Base-by-base conservation (phyloP, 2,113 vertebrate genomes). In the Dolichotis patagonum region DNA sequence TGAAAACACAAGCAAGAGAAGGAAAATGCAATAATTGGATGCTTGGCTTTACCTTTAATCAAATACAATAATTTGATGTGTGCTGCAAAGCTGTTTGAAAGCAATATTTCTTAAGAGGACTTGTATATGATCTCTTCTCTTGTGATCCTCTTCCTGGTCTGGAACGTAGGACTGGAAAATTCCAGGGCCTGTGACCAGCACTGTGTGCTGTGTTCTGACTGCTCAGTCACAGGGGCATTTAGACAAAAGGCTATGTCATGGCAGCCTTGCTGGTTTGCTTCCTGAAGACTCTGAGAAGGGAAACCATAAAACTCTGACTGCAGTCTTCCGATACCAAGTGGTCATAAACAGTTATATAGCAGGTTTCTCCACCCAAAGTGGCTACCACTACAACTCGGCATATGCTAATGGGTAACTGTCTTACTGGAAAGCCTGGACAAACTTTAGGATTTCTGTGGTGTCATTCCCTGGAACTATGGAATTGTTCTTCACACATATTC, bases 41-140 rank as follows among this genome's bases (percentile, higher is more conserved):
- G 28, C 97, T 96, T 94, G 91, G 93, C 96, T 96, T 98, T 98
- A 91, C 91, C 98, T 98, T 98, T 98, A 98, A 98, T 98, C 97
- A 98, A 98, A 97, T 46, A 96, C 88, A 97, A n/a, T 97, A 97
- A 97, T 98, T 98, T 92, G 69, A 5, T 95, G 71, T 89, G 94
- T 97, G 94, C 32, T 69, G 90, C 60, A 87, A 41, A 8, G 4
- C 63, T 97, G 67, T 98, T 97, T 98, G 86, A 97, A 94, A 90
- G 43, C 81, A 98, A 52, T 91, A 85, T 96, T 92, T 98, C 94
- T 93, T 38, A 35, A 56, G 92, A 86, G n/a, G 94, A 93, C 43
- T 13, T 5, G 10, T 73, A n/a, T 3, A 88, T 96, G 67, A 93
- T 6, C 97, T 73, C n/a, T 82, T 97, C 95, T 95, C 73, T 38